Conservation (phyloP, 1,140 invertebrate genomes). For the Eubasilissa regina region DNA sequence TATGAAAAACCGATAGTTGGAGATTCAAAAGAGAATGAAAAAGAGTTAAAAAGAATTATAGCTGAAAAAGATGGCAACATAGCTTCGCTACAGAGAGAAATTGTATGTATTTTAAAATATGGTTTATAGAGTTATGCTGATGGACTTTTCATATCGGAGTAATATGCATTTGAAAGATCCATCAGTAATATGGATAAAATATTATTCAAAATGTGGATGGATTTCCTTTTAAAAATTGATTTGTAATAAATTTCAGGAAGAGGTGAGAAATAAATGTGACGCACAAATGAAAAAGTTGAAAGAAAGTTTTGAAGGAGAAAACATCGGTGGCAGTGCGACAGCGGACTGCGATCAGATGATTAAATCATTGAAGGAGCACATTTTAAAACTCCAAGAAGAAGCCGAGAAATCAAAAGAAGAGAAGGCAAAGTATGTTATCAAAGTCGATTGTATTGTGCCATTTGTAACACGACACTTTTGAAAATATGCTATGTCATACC, state of each 20-base stretch:
- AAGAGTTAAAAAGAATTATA: conserved; percentile 25
- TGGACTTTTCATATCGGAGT: too few species aligned
- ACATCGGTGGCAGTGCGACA: neutral
- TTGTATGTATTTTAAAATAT: neutral
- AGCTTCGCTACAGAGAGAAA: neutral
- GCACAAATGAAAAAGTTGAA: neutral
- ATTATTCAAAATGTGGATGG: too few species aligned
- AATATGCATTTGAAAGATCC: too few species aligned
- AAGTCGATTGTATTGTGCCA: too few species aligned
- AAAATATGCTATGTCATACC: too few species aligned
- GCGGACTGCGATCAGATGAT: neutral
- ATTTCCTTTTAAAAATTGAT: too few species aligned
- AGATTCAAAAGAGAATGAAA: conserved; percentile 23
- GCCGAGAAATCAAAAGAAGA: conserved; percentile 16
- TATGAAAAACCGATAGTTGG: neutral
- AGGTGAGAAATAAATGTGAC: conserved; percentile 26
- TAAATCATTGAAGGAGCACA: neutral
- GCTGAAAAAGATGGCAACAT: conserved; percentile 29
- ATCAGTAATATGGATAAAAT: too few species aligned
- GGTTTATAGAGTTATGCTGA: too few species aligned
- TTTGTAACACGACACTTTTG: too few species aligned
- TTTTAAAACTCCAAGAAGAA: conserved; percentile 17
- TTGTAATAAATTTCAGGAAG: neutral
- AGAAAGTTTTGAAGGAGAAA: neutral
- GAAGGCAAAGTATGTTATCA: neutral